Evolutionary conservation across 2,797 vertebrate genomes (phyloP).

Genomic region (Okamejei kenojei): DNA sequence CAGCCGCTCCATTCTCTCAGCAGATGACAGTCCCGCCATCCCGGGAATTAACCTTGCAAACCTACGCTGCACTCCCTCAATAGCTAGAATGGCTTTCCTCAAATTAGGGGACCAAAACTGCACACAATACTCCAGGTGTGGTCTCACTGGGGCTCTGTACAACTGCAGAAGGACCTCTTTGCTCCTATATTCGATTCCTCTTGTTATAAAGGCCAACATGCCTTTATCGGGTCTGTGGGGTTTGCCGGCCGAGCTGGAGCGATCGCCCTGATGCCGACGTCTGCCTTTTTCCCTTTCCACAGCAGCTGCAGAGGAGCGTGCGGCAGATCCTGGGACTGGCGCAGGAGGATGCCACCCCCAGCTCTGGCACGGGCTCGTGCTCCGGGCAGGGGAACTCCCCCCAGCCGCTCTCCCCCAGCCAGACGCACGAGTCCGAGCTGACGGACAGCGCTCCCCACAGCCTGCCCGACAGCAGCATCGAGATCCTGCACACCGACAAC

Average conservation of each 20-base stretch:
- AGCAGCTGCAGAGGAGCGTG: conserved; percentile 77
- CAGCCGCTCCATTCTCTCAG: no score
- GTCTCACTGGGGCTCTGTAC: no score
- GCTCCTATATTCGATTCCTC: no score
- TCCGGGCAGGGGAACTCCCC: conserved; percentile 46
- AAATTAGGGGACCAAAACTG: no score
- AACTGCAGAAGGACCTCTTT: no score
- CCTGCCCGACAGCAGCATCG: conserved; percentile 55
- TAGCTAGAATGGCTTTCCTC: no score
- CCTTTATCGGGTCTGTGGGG: conserved; percentile 43
- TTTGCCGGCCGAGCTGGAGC: neutral
- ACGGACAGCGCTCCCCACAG: conserved; percentile 45
- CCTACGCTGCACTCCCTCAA: no score
- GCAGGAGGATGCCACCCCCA: conserved; percentile 42
- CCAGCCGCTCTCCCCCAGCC: conserved; percentile 47
- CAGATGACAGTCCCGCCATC: no score
- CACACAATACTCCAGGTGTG: no score
- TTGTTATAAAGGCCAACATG: no score
- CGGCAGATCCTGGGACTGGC: conserved; percentile 71
- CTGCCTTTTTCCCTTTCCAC: neutral
- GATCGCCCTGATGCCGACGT: no score
- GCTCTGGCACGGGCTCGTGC: conserved; percentile 51
- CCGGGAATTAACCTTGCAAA: no score
- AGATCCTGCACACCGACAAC: conserved; percentile 54
- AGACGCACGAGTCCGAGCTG: conserved; percentile 47